These are phyloP conservation scores for Lithobates pipiens DNA, from an alignment of 2,797 vertebrate genomes.

Conservation along the genomic window DNA sequence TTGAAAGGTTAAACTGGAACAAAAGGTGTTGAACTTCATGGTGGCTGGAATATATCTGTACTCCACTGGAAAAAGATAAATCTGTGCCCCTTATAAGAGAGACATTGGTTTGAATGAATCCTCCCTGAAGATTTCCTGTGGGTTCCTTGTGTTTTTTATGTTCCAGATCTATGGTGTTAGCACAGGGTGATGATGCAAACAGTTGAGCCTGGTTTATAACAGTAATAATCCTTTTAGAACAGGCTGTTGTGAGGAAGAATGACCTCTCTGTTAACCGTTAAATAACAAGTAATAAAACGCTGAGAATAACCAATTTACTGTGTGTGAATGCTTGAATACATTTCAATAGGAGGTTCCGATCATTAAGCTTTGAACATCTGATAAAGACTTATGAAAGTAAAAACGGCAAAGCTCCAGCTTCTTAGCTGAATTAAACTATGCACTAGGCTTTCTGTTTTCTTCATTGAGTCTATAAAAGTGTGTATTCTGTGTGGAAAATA, in stretches of 20 bases:
- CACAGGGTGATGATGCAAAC: slow-evolving; percentile 73
- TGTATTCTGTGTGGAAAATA: no score
- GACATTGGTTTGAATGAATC: neutral
- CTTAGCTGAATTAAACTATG: slow-evolving; percentile 8
- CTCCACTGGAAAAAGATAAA: no score
- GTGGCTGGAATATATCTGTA: no score
- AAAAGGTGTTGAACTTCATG: no score
- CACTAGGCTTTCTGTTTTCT: neutral
- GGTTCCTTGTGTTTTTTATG: slow-evolving; percentile 35
- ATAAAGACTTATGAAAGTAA: slow-evolving; percentile 67
- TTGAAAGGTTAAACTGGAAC: no score
- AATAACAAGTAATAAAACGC: slow-evolving; percentile 80
- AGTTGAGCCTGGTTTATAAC: slow-evolving; percentile 78
- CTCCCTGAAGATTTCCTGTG: neutral
- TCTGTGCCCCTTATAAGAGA: no score
- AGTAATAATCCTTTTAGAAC: slow-evolving; percentile 77
- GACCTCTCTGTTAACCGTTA: slow-evolving; percentile 81
- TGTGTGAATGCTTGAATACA: slow-evolving; percentile 77
- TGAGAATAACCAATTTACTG: slow-evolving; percentile 80
- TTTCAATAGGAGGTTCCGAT: slow-evolving; percentile 70
- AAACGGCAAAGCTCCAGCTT: slow-evolving; percentile 9
- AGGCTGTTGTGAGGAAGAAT: slow-evolving; percentile 80
- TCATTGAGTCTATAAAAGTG: neutral
- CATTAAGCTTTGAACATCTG: slow-evolving; percentile 68
- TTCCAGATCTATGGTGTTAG: slow-evolving; percentile 55